Base-by-base conservation (phyloP, 2,113 vertebrate species). In the Pollimyrus isidori region DNA sequence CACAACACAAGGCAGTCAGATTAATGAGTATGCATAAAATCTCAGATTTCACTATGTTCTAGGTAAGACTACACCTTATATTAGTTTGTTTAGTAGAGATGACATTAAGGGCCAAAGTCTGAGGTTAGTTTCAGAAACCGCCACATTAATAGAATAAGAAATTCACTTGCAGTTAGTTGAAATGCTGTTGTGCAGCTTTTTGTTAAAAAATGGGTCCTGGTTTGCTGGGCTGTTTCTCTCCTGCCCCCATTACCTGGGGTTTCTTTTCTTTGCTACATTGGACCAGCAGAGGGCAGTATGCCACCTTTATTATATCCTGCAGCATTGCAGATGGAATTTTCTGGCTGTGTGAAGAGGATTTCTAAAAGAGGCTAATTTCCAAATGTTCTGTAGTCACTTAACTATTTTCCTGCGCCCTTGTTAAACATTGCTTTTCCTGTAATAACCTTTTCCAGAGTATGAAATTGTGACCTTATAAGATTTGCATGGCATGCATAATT, bases 271-370 rank as follows among this genome's bases (percentile, higher is more conserved):
- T 15, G 13, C 5, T 15, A 21, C 30, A 80, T 80, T 7, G 45
- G 30, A 35, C 93, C 94, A 91, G 35, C 52, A 93, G 94, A 92
- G 89, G 92, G 92, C 91, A 90, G 91, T 90, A 91, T 35, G 0
- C 19, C 26, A 21, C 11, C 65, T 39, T 21, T 15, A 45, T 56
- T 58, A 7, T 23, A 0, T 19, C 3, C 23, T 58, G 9, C 13
- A 39, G 26, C 49, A 53, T 3, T 87, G 86, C 30, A n/a, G 21
- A 85, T 42, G 35, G 73, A 80, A 39, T 15, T 85, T 85, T 85
- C 82, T 85, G 42, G 42, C 46, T 23, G 21, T 49, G 46, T 85
- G 82, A 26, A 10, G 42, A 85, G 82, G 11, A 19, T 86, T 21
- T 86, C 50, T 9, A 58, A 87, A 15, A 86, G 53, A 30, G 13